phyloP scores from a whole-genome alignment of 2,797 vertebrate species.

The Myotis planiceps region DNA sequence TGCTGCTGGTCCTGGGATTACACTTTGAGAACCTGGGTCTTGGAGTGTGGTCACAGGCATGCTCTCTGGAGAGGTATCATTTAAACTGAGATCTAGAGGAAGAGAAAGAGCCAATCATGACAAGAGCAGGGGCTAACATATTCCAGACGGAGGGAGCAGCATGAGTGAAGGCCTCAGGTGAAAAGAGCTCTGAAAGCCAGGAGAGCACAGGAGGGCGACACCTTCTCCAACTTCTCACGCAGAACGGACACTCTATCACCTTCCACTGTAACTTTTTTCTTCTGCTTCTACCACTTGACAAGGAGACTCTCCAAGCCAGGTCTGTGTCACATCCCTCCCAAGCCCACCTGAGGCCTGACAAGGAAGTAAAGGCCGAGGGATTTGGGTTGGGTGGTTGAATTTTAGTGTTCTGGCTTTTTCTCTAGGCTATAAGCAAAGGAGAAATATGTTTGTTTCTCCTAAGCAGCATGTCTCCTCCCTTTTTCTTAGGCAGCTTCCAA shows the following conservation, averaged over 20 bases:
- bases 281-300: neutral
- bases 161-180: neutral
- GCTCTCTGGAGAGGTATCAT: neutral
- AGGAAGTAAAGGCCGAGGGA: neutral
- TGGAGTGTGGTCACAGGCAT: neutral
- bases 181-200: neutral
- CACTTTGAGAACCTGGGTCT: neutral
- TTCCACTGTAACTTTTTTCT: neutral
- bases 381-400: neutral
- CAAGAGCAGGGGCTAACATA: neutral
- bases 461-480: neutral
- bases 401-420: neutral
- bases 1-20: neutral
- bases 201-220: fast-evolving
- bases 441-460: neutral
- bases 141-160: neutral
- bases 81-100: neutral
- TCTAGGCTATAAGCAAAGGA: neutral
- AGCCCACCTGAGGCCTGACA: neutral
- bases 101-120: neutral
- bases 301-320: neutral
- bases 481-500: neutral
- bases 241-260: neutral
- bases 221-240: neutral
- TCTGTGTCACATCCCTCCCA: neutral